Evolutionary conservation across 2,113 vertebrate genomes (phyloP).

Genomic region (Willisornis vidua): DNA sequence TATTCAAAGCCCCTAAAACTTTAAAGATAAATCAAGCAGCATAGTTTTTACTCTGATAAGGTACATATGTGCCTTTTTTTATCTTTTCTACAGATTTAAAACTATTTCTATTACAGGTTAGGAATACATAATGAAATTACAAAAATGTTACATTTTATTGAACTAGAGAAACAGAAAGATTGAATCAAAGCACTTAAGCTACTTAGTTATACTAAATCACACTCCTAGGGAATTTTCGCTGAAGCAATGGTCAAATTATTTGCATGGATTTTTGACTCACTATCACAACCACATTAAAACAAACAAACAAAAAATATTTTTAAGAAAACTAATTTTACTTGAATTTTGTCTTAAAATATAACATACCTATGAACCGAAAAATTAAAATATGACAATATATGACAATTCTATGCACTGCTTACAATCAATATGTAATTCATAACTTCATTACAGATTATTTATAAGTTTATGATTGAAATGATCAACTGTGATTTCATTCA

Average conservation of each 20-base stretch:
- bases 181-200: neutral
- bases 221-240: neutral
- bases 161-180: neutral
- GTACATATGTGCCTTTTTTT: neutral
- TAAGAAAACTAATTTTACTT: neutral
- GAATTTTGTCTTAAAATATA: neutral
- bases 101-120: neutral
- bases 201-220: neutral
- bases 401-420: neutral
- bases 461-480: neutral
- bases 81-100: neutral
- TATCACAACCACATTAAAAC: neutral
- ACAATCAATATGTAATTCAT: neutral
- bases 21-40: neutral
- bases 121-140: neutral
- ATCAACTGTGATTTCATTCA: neutral
- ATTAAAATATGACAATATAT: neutral
- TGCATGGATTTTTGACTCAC: neutral
- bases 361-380: neutral
- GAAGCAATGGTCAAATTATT: neutral
- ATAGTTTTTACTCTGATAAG: neutral
- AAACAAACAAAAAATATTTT: neutral
- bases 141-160: neutral
- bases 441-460: neutral
- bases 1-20: neutral